Conservation (phyloP, 2,113 vertebrate genomes). For the Melierax canorus region DNA sequence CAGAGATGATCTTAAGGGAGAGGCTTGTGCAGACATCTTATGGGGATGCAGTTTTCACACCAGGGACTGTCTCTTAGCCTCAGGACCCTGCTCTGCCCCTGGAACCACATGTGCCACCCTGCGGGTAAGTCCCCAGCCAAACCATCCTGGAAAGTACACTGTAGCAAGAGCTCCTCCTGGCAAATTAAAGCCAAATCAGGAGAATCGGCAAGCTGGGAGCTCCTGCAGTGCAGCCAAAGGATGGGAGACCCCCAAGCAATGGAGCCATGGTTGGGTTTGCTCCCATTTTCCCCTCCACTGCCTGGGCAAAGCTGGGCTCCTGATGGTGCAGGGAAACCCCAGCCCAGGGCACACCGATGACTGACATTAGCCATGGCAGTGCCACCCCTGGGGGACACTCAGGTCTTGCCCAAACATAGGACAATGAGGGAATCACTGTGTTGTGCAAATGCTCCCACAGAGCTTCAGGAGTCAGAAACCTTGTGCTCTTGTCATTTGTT, state of each 20-base stretch:
- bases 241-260: not conserved
- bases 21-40: not conserved
- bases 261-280: not conserved
- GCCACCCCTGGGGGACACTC: not conserved
- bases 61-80: not conserved
- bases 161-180: not conserved
- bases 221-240: not conserved
- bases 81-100: not conserved
- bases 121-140: not conserved
- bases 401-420: not conserved
- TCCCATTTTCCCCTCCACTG: not conserved
- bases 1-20: too few relatives aligned
- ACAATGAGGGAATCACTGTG: not conserved
- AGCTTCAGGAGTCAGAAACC: not conserved
- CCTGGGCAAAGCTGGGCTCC: not conserved
- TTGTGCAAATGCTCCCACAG: not conserved
- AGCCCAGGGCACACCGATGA: fast-evolving
- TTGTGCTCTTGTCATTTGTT: not conserved
- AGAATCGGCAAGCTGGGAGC: not conserved
- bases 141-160: not conserved
- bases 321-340: not conserved
- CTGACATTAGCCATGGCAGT: not conserved
- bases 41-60: not conserved
- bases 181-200: not conserved
- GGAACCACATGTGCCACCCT: not conserved